Conservation (phyloP, 1,140 invertebrate genomes). For the Pollicipes pollicipes region DNA sequence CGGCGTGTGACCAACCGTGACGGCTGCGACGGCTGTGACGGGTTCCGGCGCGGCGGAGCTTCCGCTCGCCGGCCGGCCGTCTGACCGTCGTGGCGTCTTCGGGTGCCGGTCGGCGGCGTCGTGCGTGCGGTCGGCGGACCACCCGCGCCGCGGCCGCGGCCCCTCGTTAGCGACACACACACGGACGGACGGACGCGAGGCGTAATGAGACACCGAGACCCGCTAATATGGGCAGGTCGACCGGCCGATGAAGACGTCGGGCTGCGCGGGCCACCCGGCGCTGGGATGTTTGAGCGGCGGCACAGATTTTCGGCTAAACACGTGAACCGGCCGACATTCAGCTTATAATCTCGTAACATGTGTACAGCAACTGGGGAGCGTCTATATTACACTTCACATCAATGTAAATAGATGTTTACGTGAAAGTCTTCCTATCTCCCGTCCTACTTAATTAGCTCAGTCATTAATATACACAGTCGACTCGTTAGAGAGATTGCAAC, state of each 20-base stretch:
- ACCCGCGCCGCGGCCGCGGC: not conserved
- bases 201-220: not conserved
- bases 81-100: no score
- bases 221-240: not conserved
- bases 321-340: not conserved
- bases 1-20: not conserved
- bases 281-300: not conserved
- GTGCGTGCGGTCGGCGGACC: not conserved
- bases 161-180: not conserved
- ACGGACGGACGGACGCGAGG: not conserved
- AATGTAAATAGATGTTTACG: not conserved
- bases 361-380: not conserved
- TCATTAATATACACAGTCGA: not conserved
- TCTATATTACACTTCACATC: not conserved
- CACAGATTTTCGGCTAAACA: not conserved
- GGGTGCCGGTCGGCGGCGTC: no score
- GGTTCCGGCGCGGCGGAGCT: not conserved
- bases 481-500: not conserved
- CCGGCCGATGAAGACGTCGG: not conserved
- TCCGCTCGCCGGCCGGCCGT: not conserved
- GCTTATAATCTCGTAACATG: not conserved
- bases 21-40: not conserved
- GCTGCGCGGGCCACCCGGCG: not conserved
- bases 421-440: not conserved
- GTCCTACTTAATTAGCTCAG: not conserved